Evolutionary conservation across 2,113 vertebrate species (phyloP), one percentile per base, ranked within the genome.

Genomic region (Octodon degus): DNA sequence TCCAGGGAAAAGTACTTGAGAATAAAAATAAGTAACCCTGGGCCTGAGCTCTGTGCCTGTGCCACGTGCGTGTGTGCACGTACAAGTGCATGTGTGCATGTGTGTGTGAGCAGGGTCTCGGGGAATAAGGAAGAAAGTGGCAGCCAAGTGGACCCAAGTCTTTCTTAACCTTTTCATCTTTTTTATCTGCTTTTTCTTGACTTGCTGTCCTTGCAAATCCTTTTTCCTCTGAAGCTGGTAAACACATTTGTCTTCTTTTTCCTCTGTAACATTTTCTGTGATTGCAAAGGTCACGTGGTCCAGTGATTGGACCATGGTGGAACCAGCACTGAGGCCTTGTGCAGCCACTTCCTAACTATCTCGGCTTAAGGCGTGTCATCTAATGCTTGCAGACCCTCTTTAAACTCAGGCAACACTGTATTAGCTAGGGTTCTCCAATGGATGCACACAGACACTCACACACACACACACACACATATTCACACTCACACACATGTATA

Each of bases 101-200:
- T 40, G 30, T 5, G 25, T 8, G 24, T 1, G 1, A 34, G 17
- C 25, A 0, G 11, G 20, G 5, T 20, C 3, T 30, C 34, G 70
- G 53, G 84, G 67, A 53, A 13, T 63, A 82, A 40, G 87, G 13
- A 83, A 87, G 34, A 62, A 34, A 86, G 84, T 53, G 53, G 53
- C 22, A 63, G 17, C 14, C 16, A 77, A 19, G 34, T n/a, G 68
- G 37, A 50, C 40, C 72, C 22, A 22, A 43, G 17, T 14, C 68
- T 88, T 62, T 83, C 67, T 91, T 43, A 67, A 11, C 7, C 68
- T 62, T 47, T 34, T 62, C 8, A 27, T 76, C 16, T 50, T 37
- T 91, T 91, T 77, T 20, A 24, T 5, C 12, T 91, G 40, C 16
- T 62, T 76, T 91, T 8, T 13, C 76, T 14, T 20, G 6, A 43